Evolutionary conservation across 2,113 vertebrate species (phyloP), one percentile per base, ranked within the genome.

Genomic region (Paratilapia polleni): DNA sequence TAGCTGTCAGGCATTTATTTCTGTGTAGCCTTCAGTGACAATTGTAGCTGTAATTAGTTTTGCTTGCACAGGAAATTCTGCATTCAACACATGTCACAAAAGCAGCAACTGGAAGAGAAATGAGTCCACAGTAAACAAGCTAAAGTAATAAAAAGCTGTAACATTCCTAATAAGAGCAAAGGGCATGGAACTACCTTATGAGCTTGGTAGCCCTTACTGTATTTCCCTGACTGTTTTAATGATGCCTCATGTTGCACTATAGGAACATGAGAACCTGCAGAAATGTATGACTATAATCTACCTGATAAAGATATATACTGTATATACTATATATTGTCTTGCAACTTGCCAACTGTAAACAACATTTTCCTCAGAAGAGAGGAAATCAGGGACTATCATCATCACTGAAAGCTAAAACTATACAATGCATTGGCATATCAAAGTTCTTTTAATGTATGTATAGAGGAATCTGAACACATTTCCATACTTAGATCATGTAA

Each of bases 31-130:
- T 59, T 64, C 11, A 34, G 47, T n/a, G n/a, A n/a, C 41, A 52
- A 66, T 58, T 80, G 64, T 31, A 56, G 43, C 66, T 76, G 75
- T 82, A 87, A 87, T 87, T 84, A 87, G 58, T 75, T 81, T 81
- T 57, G 52, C 63, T 75, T 62, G 62, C 62, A 74, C 8, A 3
- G 49, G 49, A 77, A 73, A 80, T 75, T 81, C 64, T 43, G 52
- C 47, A 78, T 81, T 88, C 77, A 79, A 57, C 41, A 61, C 47
- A 57, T 80, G 66, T 85, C 83, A 85, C 54, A 83, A 81, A 57
- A 22, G 20, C 83, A 88, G 77, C 59, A 59, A 20, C 12, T 70
- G 74, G 62, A 62, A 24, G n/a, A 68, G 34, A 86, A 88, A 58
- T 43, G 3, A 54, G 58, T 59, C 59, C 19, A 61, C 56, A 31